Conservation (phyloP, 2,113 vertebrate species). For the Rhinopithecus roxellana region DNA sequence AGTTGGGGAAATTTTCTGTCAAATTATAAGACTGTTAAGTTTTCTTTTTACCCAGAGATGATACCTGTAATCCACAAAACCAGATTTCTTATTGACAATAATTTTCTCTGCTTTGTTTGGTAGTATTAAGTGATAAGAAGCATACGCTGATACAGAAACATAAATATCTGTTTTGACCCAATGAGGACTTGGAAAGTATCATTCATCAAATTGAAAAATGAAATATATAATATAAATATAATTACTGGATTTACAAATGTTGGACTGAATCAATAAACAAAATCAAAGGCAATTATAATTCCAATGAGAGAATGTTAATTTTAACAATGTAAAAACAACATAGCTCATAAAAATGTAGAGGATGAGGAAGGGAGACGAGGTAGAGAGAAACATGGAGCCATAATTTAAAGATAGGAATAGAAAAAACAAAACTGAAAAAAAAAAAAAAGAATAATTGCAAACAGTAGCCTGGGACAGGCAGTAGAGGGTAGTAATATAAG, state of each 20-base stretch:
- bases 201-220: conserved; percentile 11
- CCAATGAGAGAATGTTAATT: not conserved
- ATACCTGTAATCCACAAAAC: not conserved
- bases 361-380: not conserved
- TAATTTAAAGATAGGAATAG: not conserved
- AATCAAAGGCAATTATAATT: conserved; percentile 31
- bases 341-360: not conserved
- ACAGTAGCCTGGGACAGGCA: not conserved
- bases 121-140: not conserved
- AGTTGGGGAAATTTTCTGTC: not conserved
- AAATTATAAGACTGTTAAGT: not conserved
- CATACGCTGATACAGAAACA: not conserved
- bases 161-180: not conserved
- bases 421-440: not conserved
- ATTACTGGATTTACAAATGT: conserved; percentile 48
- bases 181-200: not conserved
- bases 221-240: conserved; percentile 33
- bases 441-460: not conserved
- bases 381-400: not conserved
- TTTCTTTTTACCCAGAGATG: not conserved
- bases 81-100: not conserved
- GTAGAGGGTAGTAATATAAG: not conserved
- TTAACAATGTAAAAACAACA: not conserved
- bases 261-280: conserved; percentile 30
- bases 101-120: not conserved